phyloP scores from a whole-genome alignment of 2,888 invertebrate species.

The Drosophila tripunctata region DNA sequence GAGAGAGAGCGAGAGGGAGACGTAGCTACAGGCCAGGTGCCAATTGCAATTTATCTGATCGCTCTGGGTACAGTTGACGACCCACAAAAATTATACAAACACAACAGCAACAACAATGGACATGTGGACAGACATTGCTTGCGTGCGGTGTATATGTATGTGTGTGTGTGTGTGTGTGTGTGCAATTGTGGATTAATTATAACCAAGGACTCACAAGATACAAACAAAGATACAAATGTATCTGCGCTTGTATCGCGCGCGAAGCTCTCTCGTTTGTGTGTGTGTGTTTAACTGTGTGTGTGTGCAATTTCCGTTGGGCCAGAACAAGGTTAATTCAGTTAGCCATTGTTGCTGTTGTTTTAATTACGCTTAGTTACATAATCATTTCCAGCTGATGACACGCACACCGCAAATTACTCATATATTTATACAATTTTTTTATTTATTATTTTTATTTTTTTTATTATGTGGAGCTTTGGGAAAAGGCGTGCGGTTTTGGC shows the following conservation, averaged over 20 bases:
- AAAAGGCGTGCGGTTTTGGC: slow-evolving; percentile 29
- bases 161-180: slow-evolving; percentile 43
- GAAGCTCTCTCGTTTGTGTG: slow-evolving; percentile 9
- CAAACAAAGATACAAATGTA: slow-evolving; percentile 72
- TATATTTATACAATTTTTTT: slow-evolving; percentile 30
- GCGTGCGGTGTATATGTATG: slow-evolving; percentile 50
- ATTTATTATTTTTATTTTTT: not conserved
- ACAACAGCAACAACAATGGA: slow-evolving; percentile 5
- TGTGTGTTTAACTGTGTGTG: slow-evolving; percentile 35
- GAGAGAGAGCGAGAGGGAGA: not conserved
- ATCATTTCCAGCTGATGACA: slow-evolving; percentile 61
- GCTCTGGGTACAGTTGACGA: slow-evolving; percentile 53
- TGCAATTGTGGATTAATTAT: slow-evolving; percentile 78
- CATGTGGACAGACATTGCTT: slow-evolving; percentile 40
- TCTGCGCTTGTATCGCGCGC: slow-evolving; percentile 32
- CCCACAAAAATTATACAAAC: slow-evolving; percentile 14
- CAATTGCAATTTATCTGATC: slow-evolving; percentile 66
- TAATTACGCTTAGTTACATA: slow-evolving; percentile 71
- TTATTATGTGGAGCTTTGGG: slow-evolving; percentile 23
- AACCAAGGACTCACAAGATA: slow-evolving; percentile 75
- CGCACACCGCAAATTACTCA: slow-evolving; percentile 39
- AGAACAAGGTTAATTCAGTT: slow-evolving; percentile 79
- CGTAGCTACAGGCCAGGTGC: slow-evolving; percentile 50
- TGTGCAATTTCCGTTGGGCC: slow-evolving; percentile 69
- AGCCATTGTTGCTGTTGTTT: slow-evolving; percentile 59